Evolutionary conservation across 2,888 invertebrate species (phyloP), one percentile per base, ranked within the genome.

Genomic region (Tenthredo notha): DNA sequence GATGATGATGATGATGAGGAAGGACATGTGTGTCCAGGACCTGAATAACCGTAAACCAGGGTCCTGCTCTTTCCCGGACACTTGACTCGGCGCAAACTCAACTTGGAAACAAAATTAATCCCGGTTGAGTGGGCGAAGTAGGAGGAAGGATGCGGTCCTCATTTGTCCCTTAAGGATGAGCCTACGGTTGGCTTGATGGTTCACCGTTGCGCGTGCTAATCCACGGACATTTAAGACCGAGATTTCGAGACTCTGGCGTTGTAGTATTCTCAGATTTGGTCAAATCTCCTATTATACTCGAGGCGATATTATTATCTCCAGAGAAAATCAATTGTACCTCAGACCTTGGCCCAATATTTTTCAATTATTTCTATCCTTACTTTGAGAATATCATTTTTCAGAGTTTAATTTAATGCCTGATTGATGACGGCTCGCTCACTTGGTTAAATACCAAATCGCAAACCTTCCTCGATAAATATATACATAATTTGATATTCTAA

Each of bases 41-140:
- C 37, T 54, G 54, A 77, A 77, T 77, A 77, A 77, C 77, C 77
- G 77, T 43, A 2, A 40, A n/a, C 72, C 9, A 43, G 72, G 72
- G n/a, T 21, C 29, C 50, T 21, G 15, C 50, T 50, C 50, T 9
- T 29, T 29, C 77, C 77, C 33, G 83, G 47, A 65, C 43, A 65
- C 65, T 61, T 80, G 40, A 80, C 40, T n/a, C 83, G 67, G 43
- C 67, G 83, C 67, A 83, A 83, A 83, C 70, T 83, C 83, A 47
- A 83, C 83, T 83, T 70, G 83, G 50, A 70, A 83, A 83, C 83
- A 83, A 70, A 70, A 83, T 83, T 83, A 67, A 83, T 83, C 83
- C 67, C 67, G 83, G 83, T 83, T 50, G 67, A 83, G 67, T 67
- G 43, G 67, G 21, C 83, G 18, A 65, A 70, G 67, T 47, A 83